Percentiles rank a stretch among this genome's conserved stretches.
Evolutionary conservation across 2,797 vertebrate genomes (phyloP).

Genomic region (Chelidonichthys spinosus): DNA sequence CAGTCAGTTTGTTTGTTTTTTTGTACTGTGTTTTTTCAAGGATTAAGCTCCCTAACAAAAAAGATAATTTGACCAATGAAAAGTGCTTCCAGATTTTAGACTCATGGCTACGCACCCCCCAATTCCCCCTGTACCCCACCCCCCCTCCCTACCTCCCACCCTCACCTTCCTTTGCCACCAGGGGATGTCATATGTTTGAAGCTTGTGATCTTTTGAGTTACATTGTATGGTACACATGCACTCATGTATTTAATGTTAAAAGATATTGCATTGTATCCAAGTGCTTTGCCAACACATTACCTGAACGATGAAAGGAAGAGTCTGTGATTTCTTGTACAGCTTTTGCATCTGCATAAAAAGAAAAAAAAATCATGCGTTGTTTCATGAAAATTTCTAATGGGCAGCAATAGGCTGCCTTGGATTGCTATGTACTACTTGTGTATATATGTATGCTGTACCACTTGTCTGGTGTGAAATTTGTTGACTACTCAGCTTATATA

Average conservation of each 20-base stretch:
- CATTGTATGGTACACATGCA: slow-evolving; percentile 74
- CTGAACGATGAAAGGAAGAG: slow-evolving; percentile 59
- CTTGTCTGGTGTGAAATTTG: slow-evolving; percentile 82
- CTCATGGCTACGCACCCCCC: slow-evolving; percentile 49
- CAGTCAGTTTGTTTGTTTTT: slow-evolving; percentile 73
- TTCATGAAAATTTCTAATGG: slow-evolving; percentile 79
- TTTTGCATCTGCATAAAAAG: slow-evolving; percentile 77
- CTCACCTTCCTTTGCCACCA: slow-evolving; percentile 41
- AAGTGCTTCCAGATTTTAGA: slow-evolving; percentile 82
- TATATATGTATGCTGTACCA: slow-evolving; percentile 83
- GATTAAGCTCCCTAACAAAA: slow-evolving; percentile 54
- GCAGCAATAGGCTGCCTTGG: slow-evolving; percentile 79
- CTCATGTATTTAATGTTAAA: slow-evolving; percentile 80
- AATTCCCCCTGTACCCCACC: neutral
- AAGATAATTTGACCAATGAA: slow-evolving; percentile 67
- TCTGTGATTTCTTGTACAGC: slow-evolving; percentile 77
- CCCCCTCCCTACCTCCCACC: neutral
- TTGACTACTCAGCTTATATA: slow-evolving; percentile 84
- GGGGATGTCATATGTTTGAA: slow-evolving; percentile 74
- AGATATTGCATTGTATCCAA: slow-evolving; percentile 81
- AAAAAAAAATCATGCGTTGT: slow-evolving; percentile 68
- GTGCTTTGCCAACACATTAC: slow-evolving; percentile 80
- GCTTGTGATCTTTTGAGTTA: slow-evolving; percentile 75
- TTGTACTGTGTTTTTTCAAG: slow-evolving; percentile 79
- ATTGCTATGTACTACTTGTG: slow-evolving; percentile 81